A percentile compares a stretch with the other conserved stretches of the same genome.
These are phyloP conservation scores for Synergus laeviventris DNA, from an alignment of 2,888 invertebrate species.

Conservation along the genomic window DNA sequence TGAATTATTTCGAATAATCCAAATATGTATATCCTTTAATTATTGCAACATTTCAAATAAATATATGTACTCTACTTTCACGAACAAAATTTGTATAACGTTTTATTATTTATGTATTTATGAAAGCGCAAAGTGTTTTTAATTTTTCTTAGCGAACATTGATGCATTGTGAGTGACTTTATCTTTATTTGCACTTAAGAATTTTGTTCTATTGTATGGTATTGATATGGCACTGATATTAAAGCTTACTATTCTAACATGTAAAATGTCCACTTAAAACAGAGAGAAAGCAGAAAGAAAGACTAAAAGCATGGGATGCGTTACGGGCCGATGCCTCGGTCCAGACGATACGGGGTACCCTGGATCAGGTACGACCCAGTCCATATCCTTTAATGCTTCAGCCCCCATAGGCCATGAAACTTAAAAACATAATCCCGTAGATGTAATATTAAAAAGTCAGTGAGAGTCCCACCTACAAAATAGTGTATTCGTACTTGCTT, in stretches of 20 bases:
- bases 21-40: not conserved
- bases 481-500: constrained; percentile 19
- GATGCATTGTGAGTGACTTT: constrained; percentile 20
- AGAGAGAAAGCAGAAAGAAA: constrained; percentile 74
- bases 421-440: constrained; percentile 31
- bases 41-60: not conserved
- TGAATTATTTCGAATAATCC: not conserved
- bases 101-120: not conserved
- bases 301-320: constrained; percentile 75
- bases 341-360: constrained; percentile 75
- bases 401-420: constrained; percentile 64
- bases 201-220: constrained; percentile 60
- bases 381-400: constrained; percentile 71
- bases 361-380: constrained; percentile 75
- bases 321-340: constrained; percentile 75
- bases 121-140: not conserved
- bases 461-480: constrained; percentile 17
- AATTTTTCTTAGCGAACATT: not conserved
- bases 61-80: not conserved
- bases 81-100: not conserved
- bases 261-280: constrained; percentile 75
- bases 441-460: constrained; percentile 14
- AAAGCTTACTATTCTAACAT: constrained; percentile 73
- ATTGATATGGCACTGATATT: constrained; percentile 67
- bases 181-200: constrained; percentile 5